phyloP scores from a whole-genome alignment of 1,140 invertebrate genomes.

The Myzus persicae region DNA sequence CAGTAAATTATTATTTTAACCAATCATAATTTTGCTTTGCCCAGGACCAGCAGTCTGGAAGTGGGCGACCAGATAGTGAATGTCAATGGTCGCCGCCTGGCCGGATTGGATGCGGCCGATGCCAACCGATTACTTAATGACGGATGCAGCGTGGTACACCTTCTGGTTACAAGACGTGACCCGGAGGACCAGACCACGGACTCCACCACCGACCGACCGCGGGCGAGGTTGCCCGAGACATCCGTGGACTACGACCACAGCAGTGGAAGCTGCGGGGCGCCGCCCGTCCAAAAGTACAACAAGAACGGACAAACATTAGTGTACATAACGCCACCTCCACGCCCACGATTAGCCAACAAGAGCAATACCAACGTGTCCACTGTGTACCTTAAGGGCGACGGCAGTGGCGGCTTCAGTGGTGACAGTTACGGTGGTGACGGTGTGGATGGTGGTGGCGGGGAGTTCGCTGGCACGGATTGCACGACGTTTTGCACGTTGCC shows the following conservation, averaged over 20 bases:
- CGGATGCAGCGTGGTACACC: constrained; percentile 74
- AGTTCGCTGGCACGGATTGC: constrained; percentile 63
- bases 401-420: neutral
- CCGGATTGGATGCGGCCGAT: constrained; percentile 78
- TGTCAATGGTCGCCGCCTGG: constrained; percentile 79
- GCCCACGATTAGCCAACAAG: constrained; percentile 66
- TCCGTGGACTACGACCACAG: constrained; percentile 43
- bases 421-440: neutral
- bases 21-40: constrained; percentile 59
- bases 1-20: neutral
- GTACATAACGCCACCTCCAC: constrained; percentile 57
- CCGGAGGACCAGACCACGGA: neutral
- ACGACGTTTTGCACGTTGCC: constrained; percentile 77
- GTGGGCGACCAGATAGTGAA: constrained; percentile 85
- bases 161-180: constrained; percentile 62
- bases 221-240: constrained; percentile 71
- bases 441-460: neutral
- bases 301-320: neutral
- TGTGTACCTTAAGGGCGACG: constrained; percentile 65
- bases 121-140: constrained; percentile 75
- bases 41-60: constrained; percentile 77
- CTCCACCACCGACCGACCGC: constrained; percentile 63
- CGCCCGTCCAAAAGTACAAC: constrained; percentile 33
- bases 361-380: constrained; percentile 69
- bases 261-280: neutral